phyloP scores from a whole-genome alignment of 1,140 invertebrate genomes.

The Ooceraea biroi region DNA sequence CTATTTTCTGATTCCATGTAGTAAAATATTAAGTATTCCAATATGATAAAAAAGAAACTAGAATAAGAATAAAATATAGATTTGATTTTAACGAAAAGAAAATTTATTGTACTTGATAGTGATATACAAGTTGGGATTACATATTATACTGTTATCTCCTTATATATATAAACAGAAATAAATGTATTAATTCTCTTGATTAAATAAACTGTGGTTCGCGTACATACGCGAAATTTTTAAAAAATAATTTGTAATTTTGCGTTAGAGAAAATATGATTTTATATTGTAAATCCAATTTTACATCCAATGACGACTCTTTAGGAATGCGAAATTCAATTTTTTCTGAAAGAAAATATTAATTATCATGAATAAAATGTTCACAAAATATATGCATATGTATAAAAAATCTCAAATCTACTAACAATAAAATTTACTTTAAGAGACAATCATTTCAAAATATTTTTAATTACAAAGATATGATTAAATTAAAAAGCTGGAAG shows the following conservation, averaged over 20 bases:
- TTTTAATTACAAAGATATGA: not conserved
- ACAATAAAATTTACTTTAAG: not conserved
- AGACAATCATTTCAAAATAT: not conserved
- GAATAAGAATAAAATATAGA: too few relatives aligned
- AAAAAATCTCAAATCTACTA: not conserved
- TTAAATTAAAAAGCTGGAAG: not conserved
- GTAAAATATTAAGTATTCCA: slow-evolving; percentile 3
- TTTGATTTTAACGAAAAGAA: too few relatives aligned
- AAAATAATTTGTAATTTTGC: not conserved
- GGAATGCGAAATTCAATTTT: slow-evolving; percentile 72
- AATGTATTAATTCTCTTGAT: not conserved
- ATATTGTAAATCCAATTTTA: not conserved
- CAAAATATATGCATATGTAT: too few relatives aligned
- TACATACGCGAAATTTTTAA: not conserved
- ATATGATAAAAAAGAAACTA: not conserved
- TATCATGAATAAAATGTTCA: not conserved
- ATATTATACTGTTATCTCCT: too few relatives aligned
- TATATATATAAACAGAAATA: too few relatives aligned
- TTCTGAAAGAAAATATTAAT: slow-evolving; percentile 71
- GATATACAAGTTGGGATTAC: too few relatives aligned
- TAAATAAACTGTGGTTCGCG: not conserved
- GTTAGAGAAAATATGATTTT: not conserved
- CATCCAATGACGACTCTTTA: slow-evolving; percentile 27
- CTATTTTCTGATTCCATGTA: slow-evolving; percentile 84
- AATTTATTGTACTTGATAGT: too few relatives aligned